Base-by-base conservation (phyloP, 2,797 vertebrate genomes). In the Acanthurus leucopareius region DNA sequence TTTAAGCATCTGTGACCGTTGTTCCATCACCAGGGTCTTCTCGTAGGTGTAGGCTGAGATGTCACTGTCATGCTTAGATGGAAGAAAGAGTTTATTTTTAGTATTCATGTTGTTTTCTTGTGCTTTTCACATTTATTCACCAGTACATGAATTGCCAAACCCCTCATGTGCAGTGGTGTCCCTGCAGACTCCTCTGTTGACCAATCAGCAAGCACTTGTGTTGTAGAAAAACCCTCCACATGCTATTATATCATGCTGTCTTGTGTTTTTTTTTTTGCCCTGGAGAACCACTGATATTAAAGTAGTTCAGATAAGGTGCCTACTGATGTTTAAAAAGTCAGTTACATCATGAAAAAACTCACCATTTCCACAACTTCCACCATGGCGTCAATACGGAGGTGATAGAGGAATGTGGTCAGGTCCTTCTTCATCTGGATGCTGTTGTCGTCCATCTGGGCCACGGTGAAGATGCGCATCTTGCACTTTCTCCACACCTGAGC, bases 391-490 rank as follows among this genome's bases (percentile, higher is more conserved):
- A 99, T 98, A 67, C 98, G 97, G 86, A 99, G 94, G 54, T 99
- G 98, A 89, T 99, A 99, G 73, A 99, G 94, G 93, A 99, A 99
- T 0, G 96, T 99, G 42, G 96, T 98, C 88, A 99, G 93, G 92
- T 99, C 98, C 84, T 99, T 99, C 81, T 99, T 99, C 98, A 99
- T 99, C 94, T 99, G 98, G 88, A 99, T 99, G 94, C 97, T 98
- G 90, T 99, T 99, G 91, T 99, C 98, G 0, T 99, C 97, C 96
- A 99, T 94, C 95, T 99, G 98, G 14, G 98, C 98, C 92, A 99
- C 98, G 0, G 98, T 99, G 93, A 99, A 99, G 94, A 99, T 99
- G 45, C 98, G 96, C 97, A 99, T 99, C 95, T 97, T 98, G 91
- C 98, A 99, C 90, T 99, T 99, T 86, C 97, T 97, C 98, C 98